Percentiles rank a stretch among this genome's conserved stretches.
These are phyloP conservation scores for Rissa tridactyla DNA, from an alignment of 2,113 vertebrate genomes.

Conservation along the genomic window DNA sequence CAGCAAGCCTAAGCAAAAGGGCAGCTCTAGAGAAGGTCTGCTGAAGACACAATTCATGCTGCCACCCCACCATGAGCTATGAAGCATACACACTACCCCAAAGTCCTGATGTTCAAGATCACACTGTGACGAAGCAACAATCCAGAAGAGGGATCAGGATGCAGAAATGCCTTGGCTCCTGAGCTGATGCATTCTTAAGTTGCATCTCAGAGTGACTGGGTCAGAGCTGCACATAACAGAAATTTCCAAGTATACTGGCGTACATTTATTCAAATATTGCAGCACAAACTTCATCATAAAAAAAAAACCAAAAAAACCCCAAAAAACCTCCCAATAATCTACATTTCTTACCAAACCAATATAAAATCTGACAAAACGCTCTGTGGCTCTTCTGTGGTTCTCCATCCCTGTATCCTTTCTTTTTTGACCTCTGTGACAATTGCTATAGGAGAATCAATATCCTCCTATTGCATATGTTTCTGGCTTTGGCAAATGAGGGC, in stretches of 20 bases:
- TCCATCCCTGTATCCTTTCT: not conserved
- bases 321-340: not conserved
- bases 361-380: not conserved
- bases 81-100: not conserved
- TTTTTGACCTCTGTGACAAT: not conserved
- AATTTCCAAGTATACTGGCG: not conserved
- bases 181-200: not conserved
- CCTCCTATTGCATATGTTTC: not conserved
- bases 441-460: not conserved
- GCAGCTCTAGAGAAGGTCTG: not conserved
- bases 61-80: not conserved
- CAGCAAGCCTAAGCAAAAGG: not conserved
- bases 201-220: not conserved
- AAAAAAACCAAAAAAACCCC: not conserved
- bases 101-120: not conserved
- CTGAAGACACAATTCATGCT: not conserved
- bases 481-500: not conserved
- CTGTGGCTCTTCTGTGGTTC: not conserved
- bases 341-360: not conserved
- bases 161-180: not conserved
- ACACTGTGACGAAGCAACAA: not conserved
- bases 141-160: not conserved
- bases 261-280: not conserved
- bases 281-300: not conserved
- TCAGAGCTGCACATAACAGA: not conserved